Base-by-base conservation (phyloP, 2,888 invertebrate species). In the Heteromurus nitidus region DNA sequence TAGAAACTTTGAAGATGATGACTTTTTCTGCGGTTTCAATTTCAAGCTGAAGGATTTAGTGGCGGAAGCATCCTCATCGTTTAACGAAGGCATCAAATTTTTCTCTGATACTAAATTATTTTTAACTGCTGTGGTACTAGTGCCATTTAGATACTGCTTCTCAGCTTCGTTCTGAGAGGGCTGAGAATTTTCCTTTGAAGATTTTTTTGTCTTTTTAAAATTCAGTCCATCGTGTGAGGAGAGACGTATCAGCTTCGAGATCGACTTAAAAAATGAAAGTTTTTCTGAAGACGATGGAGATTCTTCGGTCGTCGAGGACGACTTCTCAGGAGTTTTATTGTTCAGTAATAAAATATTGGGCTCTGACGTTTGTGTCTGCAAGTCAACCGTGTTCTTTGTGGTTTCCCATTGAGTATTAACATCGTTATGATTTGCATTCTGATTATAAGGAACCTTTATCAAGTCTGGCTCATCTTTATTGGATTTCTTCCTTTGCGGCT, bases 171-270 rank as follows among this genome's bases (percentile, higher is more conserved):
- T 62, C n/a, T 3, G 22, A 3, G 55, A 55, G 5, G 20, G 22
- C 60, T 55, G 65, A 18, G 69, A 30, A 24, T 60, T 80, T 1
- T 65, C 65, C 18, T 74, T 65, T 3, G 31, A 64, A 24, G 64
- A 24, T 42, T 72, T 80, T 31, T 75, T 65, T 76, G 75, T 60
- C 74, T 76, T 83, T 67, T 74, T 80, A n/a, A 70, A 65, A 47
- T 36, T 62, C 60, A 80, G 80, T 50, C 82, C 80, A 58, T 84
- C 72, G n/a, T n/a, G n/a, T 31, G 60, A 62, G 24, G 24, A 60
- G 47, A 80, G 64, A 47, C 77, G 68, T 64, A 84, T 80, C 13
- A 84, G 42, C 62, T 82, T 84, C 64, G 84, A 84, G 81, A 84
- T 80, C 82, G 76, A 72, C 64, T 82, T 84, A 69, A 82, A 73